Base-by-base conservation (phyloP, 2,888 invertebrate genomes). In the Julus scandinavius region DNA sequence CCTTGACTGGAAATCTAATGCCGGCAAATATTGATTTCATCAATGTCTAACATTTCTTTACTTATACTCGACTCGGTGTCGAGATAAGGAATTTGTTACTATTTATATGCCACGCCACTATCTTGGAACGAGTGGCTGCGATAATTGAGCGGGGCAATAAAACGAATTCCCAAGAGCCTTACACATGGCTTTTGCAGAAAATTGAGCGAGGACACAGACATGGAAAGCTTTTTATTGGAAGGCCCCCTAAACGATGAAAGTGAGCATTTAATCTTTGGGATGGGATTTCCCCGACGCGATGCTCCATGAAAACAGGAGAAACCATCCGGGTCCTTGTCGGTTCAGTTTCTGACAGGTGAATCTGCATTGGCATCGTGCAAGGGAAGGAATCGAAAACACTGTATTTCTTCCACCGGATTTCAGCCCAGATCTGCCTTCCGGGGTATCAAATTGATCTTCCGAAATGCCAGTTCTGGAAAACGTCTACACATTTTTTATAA, bases 11-110 rank as follows among this genome's bases (percentile, higher is more conserved):
- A 72, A 72, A 72, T 29, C 29, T 72, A 72, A 72, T 72, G 72
- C 72, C 72, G 20, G 72, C 72, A 72, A 72, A 72, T 72, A 72
- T 72, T 72, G 72, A 72, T 72, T 72, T 72, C 72, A 72, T 72
- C 72, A 72, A 72, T 72, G 72, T 72, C 72, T 72, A 72, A 72
- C 72, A 72, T 72, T 72, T 72, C 72, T 72, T 72, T 72, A 72
- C 72, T 72, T 72, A 29, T 72, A 29, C 72, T 72, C 9, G 72
- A 29, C 72, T 72, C 72, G n/a, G 72, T 72, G 72, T 72, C 72
- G 72, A 72, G 72, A 72, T 72, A 72, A 72, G 72, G 72, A 20
- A 72, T 72, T 72, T 72, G 72, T 72, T 72, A 72, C 72, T 72
- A 72, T 72, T 72, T 72, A 72, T 72, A 72, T 72, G 72, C 72